Evolutionary conservation across 2,797 vertebrate species (phyloP), one percentile per base, ranked within the genome.

Genomic region (Hemibagrus guttatus): DNA sequence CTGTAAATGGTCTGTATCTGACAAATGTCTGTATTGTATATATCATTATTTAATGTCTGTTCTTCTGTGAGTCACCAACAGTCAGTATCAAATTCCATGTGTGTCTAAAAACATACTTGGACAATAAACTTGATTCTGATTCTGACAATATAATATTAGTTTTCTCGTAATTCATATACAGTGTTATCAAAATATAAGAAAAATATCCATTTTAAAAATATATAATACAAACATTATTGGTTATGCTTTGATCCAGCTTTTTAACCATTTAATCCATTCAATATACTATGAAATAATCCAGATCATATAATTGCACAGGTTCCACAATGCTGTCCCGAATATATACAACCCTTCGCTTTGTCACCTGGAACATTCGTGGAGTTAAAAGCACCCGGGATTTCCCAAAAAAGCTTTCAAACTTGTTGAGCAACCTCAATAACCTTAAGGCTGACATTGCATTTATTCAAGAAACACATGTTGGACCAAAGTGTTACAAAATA

Each of bases 381-480:
- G 56, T 85, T 59, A 17, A 71, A 19, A 68, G 19, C 71, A 35
- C 79, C n/a, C 4, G 19, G 52, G 4, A 35, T 17, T 68, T 19
- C 8, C n/a, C 56, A 14, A 6, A 84, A 2, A 90, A 88, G 59
- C 28, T 14, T 31, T 16, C 49, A 5, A 5, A 12, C 16, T 52
- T 87, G 28, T 11, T 46, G 21, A 11, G 19, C 0, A 39, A 6
- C 1, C 80, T 88, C 1, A 61, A 13, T 2, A 19, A 75, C 4
- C 78, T 64, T n/a, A 1, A 74, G 31, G 71, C 84, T 61, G 46
- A 75, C 21, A 61, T 86, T 52, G 85, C 39, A 28, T 89, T 89
- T 64, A 46, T 89, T 76, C 89, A 90, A 79, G 89, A 90, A 69
- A 90, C 89, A 26, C 88, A 87, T 66, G 0, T 83, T 35, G 26